Base-by-base conservation (phyloP, 2,797 vertebrate genomes). In the Melanotaenia boesemani region DNA sequence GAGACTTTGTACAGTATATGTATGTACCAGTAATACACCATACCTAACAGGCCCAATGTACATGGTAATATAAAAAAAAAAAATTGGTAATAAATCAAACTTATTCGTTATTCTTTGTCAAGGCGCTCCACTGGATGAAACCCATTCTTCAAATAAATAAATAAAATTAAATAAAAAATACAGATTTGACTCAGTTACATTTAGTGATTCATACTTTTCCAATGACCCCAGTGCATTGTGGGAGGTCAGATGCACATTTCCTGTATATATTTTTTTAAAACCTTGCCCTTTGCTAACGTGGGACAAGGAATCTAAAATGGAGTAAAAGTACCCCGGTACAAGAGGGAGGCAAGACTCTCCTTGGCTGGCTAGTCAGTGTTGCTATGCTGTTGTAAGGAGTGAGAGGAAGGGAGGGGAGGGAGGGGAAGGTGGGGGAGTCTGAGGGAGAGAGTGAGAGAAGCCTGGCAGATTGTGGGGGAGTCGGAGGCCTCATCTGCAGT, bases 401-500 rank as follows among this genome's bases (percentile, higher is more conserved):
- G 67, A 69, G 73, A 57, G 70, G 71, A 75, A 59, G 79, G 54
- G 84, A 63, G 66, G 59, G 73, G 30, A 24, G 67, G 59, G 57
- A 74, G 28, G 79, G 79, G 81, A 80, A 63, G 80, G 70, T 63
- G 87, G 77, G 79, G 81, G 84, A 82, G 81, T 70, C 69, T 82
- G 76, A 83, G 79, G 73, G 71, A 86, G 74, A 72, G 72, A 60
- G 46, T 48, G 61, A 46, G 75, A 74, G 79, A 83, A 89, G 84
- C 83, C 88, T 89, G 80, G 71, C 54, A 81, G 86, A 80, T 72
- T 85, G 89, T 81, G 89, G 86, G 84, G 89, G 86, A 86, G 87
- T 86, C 52, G 71, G 82, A 88, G 92, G 88, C 88, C 89, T 89
- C 87, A 86, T 87, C 90, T 89, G 89, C 87, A 92, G 91, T 92